Conservation (phyloP, 2,888 invertebrate genomes). For the Cephonodes hylas region DNA sequence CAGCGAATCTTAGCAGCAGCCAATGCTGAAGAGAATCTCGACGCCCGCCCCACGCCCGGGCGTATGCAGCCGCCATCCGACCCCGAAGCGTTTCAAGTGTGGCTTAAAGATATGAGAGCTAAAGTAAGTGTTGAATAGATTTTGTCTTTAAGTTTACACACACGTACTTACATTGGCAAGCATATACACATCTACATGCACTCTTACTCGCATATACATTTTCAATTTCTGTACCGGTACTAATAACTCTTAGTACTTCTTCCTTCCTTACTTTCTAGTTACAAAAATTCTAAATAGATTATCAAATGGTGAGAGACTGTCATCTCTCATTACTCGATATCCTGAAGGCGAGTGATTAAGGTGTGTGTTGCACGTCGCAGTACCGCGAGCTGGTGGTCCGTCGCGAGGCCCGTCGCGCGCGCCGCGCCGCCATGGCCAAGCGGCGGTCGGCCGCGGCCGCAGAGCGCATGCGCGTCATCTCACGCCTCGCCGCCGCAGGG, state of each 20-base stretch:
- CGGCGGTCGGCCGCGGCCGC: conserved; percentile 95
- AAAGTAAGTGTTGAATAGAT: conserved; percentile 73
- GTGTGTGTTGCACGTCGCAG: conserved; percentile 34
- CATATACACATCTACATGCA: too few relatives aligned
- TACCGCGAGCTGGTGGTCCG: conserved; percentile 87
- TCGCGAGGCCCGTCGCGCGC: conserved; percentile 87
- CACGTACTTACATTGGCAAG: too few relatives aligned
- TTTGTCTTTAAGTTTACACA: too few relatives aligned
- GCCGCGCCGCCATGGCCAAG: conserved; percentile 93
- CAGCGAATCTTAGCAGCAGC: conserved; percentile 87
- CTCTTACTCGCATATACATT: too few relatives aligned
- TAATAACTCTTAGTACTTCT: too few relatives aligned
- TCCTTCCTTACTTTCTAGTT: too few relatives aligned
- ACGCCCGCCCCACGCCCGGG: conserved; percentile 47
- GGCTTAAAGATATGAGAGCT: conserved; percentile 80
- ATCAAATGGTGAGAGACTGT: too few relatives aligned
- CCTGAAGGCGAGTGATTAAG: too few relatives aligned
- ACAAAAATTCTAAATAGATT: too few relatives aligned
- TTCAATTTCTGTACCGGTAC: too few relatives aligned
- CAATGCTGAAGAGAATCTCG: conserved; percentile 81
- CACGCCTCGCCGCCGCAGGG: conserved; percentile 87
- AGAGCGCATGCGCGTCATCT: conserved; percentile 96
- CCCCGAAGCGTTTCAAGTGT: conserved; percentile 74
- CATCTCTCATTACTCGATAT: too few relatives aligned
- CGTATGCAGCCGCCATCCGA: conserved; percentile 69